Evolutionary conservation across 2,113 vertebrate species (phyloP).

Genomic region (Bostrychus sinensis): DNA sequence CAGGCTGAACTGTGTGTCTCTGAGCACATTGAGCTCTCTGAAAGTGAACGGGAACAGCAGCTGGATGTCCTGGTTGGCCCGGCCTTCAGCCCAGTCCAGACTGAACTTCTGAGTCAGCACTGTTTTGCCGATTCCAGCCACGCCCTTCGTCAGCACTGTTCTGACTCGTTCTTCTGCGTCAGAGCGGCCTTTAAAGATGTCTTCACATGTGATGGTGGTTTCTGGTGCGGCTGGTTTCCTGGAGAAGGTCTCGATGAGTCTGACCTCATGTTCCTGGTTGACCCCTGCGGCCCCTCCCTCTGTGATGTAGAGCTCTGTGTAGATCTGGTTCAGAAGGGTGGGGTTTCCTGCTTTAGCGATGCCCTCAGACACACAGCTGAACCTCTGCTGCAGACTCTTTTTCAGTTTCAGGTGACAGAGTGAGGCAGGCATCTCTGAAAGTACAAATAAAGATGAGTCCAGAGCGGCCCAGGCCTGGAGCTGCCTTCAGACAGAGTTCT

Average conservation of each 20-base stretch:
- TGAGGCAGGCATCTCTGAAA: too few species aligned
- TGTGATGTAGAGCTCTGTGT: constrained; percentile 47
- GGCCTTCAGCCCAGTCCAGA: constrained; percentile 27
- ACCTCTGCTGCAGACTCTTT: background rate
- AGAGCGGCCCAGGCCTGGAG: too few species aligned
- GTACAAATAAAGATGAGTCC: too few species aligned
- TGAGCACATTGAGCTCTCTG: too few species aligned
- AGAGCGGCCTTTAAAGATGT: constrained; percentile 1
- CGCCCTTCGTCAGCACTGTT: background rate
- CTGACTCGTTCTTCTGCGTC: background rate
- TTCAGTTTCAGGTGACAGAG: too few species aligned
- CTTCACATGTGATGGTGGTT: constrained; percentile 3
- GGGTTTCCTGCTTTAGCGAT: constrained; percentile 8
- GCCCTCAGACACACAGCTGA: constrained; percentile 8
- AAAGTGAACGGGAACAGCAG: constrained; percentile 20
- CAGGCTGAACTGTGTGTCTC: too few species aligned
- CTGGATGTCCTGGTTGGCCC: constrained; percentile 18
- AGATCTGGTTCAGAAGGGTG: constrained; percentile 35
- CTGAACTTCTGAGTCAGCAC: constrained; percentile 22
- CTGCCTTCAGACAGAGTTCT: too few species aligned
- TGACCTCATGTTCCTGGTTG: constrained; percentile 13
- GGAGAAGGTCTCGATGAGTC: background rate
- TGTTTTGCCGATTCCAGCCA: constrained; percentile 14
- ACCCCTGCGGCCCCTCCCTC: constrained; percentile 12
- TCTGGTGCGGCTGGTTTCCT: constrained; percentile 5